Evolutionary conservation across 2,888 invertebrate genomes (phyloP), one percentile per base, ranked within the genome.

Genomic region (Trissoscelio sp.): DNA sequence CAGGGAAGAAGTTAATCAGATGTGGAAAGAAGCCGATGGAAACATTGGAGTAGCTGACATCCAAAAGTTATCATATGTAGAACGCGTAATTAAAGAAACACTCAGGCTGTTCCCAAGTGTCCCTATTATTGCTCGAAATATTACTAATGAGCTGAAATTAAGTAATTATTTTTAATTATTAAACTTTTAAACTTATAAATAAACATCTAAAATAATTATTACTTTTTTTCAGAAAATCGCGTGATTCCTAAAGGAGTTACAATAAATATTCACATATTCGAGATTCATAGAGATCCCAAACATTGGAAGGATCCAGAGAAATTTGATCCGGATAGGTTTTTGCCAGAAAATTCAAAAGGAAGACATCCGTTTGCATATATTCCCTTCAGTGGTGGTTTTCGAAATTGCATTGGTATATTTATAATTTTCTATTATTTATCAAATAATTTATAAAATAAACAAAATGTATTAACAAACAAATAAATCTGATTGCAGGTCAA

Each of bases 261-360:
- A 20, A 92, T 93, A 0, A 93, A 93, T 82, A 90, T 95, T 7
- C 92, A 93, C 48, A 93, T 94, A 7, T 94, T 91, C 84, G 94
- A 94, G 84, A 86, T 95, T 4, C 96, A 96, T 89, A 93, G 94
- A 3, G 93, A 94, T 86, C 92, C 93, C 0, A 92, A 93, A 14
- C 90, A 93, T 66, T 96, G 93, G 90, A 93, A 94, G 0, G 92
- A 95, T 83, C 95, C 96, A 0, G 91, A 93, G 51, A 92, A 91
- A 79, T 96, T 95, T 88, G 93, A 95, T 87, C 92, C 92, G 0
- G 95, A 96, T 72, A 91, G 96, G 69, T 96, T 96, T 89, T 87
- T 94, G 34, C 93, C 94, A 0, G 94, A 95, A 85, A 67, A 74
- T 14, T 67, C 60, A 7, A 34, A 82, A 42, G 86, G 83, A 60